Conservation (phyloP, 2,797 vertebrate species). For the Acanthurus leucopareius region DNA sequence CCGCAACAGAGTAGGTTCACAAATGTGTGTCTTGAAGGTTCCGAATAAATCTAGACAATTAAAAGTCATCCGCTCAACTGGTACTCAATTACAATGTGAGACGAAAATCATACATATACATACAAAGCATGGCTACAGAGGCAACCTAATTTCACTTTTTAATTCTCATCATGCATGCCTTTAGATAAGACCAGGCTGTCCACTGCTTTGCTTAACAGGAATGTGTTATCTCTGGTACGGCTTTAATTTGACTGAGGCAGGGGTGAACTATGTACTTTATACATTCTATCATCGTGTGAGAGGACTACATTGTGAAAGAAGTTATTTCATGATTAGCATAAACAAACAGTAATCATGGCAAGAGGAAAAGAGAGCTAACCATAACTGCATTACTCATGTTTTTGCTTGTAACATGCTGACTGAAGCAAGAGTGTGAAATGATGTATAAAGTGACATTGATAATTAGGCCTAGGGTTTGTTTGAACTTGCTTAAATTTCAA, state of each 20-base stretch:
- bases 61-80: background rate
- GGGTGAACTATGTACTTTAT: slow-evolving; percentile 25
- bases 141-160: slow-evolving; percentile 26
- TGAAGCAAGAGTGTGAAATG: background rate
- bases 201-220: slow-evolving; percentile 7
- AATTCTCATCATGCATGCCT: background rate
- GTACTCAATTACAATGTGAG: background rate
- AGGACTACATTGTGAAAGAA: slow-evolving; percentile 14
- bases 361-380: slow-evolving; percentile 30
- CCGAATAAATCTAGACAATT: slow-evolving; percentile 6
- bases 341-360: slow-evolving; percentile 35
- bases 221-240: slow-evolving; percentile 25
- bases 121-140: background rate
- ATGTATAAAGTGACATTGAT: too few species aligned
- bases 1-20: slow-evolving; percentile 5
- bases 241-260: slow-evolving; percentile 20
- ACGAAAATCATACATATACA: background rate
- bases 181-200: background rate
- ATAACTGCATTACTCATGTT: background rate
- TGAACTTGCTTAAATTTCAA: too few species aligned
- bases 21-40: background rate
- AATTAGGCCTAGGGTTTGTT: too few species aligned
- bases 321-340: slow-evolving; percentile 45
- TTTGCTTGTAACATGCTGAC: background rate
- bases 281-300: slow-evolving; percentile 27